Conservation (phyloP, 2,797 vertebrate genomes). For the Hippocampus kuda region DNA sequence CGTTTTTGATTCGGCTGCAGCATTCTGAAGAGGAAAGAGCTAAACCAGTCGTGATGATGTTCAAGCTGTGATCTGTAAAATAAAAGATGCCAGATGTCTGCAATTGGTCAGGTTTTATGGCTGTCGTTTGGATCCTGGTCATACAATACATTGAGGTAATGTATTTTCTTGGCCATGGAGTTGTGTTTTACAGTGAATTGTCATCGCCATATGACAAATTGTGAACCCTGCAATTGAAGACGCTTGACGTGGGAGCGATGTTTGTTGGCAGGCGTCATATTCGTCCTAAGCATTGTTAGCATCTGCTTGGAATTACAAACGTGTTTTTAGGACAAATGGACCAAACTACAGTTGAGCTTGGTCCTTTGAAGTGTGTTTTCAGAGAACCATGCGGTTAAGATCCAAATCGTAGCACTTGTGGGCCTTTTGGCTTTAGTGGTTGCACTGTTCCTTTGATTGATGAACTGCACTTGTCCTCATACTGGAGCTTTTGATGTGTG, state of each 20-base stretch:
- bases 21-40: slow-evolving; percentile 8
- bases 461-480: not conserved
- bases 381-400: not conserved
- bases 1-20: slow-evolving; percentile 24
- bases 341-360: not conserved
- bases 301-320: not conserved
- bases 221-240: not conserved
- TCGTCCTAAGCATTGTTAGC: not conserved
- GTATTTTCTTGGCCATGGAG: not conserved
- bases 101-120: slow-evolving; percentile 17
- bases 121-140: slow-evolving; percentile 24
- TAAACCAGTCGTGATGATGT: slow-evolving; percentile 5
- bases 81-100: slow-evolving; percentile 16
- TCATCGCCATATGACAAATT: not conserved
- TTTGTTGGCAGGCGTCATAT: not conserved
- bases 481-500: not conserved
- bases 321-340: not conserved
- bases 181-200: not conserved
- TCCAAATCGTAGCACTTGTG: not conserved
- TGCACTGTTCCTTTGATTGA: not conserved
- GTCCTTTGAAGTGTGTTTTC: not conserved
- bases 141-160: not conserved
- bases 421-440: not conserved
- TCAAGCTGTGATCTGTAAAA: not conserved
- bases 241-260: too few relatives aligned